Evolutionary conservation across 2,113 vertebrate species (phyloP), one percentile per base, ranked within the genome.

Genomic region (Hassar affinis): DNA sequence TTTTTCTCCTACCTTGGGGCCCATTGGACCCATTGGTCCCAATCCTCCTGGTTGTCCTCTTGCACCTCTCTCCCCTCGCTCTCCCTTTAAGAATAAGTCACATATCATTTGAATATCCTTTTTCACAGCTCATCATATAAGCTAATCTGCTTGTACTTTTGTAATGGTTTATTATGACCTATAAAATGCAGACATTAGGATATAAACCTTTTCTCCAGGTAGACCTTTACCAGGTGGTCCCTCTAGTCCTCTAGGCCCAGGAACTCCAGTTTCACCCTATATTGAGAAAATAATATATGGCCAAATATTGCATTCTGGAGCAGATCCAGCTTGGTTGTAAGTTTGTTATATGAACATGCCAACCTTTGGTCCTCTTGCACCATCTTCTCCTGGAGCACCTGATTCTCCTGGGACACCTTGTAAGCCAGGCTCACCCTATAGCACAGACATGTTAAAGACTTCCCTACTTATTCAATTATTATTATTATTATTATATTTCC

Each of bases 281-380:
- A 84, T 14, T 62, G 57, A 49, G n/a, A 45, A 56, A 47, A 72
- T 33, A 68, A 66, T 1, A 80, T 45, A 25, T 56, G 10, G 9
- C 9, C 57, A 80, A 80, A 80, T 66, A 57, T 42, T 80, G 30
- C 1, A 64, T 22, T 33, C 54, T 49, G 66, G 47, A 74, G 38
- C 62, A 54, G 35, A 49, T 35, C 14, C 47, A 18, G 42, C 20
- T 59, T 52, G 20, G 38, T 75, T 64, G 17, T 30, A 78, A 69
- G 10, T 20, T 56, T 10, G 0, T 78, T 20, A 71, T 25, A 27
- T 52, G 25, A 45, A 20, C 8, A 83, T 86, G 52, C 75, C 17
- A 81, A 93, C 94, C 92, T 95, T 95, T 62, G 86, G 77, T 80
- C 94, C 94, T 0, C 87, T 68, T 17, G n/a, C 72, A 47, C 94